Percentiles rank a stretch among this genome's conserved stretches.
These are phyloP conservation scores for Meloidogyne hapla DNA, from an alignment of 1,140 invertebrate genomes.

Conservation along the genomic window DNA sequence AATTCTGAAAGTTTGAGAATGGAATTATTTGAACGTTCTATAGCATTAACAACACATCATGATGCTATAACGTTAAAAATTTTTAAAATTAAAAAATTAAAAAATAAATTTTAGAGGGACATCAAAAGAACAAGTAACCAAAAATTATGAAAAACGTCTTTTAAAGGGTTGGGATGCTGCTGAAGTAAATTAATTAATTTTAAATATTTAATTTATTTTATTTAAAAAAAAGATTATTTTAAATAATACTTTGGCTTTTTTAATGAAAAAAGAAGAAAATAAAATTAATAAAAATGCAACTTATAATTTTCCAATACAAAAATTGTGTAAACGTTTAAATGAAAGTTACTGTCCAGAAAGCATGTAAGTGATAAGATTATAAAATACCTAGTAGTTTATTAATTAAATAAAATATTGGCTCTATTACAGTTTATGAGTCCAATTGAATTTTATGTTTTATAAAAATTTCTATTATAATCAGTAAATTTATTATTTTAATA, in stretches of 20 bases:
- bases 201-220: background rate
- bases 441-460: too few species aligned
- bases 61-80: slow-evolving; percentile 70
- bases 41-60: slow-evolving; percentile 87
- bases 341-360: slow-evolving; percentile 32
- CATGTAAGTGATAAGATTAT: slow-evolving; percentile 18
- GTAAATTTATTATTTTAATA: too few species aligned
- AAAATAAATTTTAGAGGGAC: slow-evolving; percentile 71
- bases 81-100: slow-evolving; percentile 9
- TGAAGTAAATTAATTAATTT: slow-evolving; percentile 24
- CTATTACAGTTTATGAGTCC: too few species aligned
- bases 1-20: background rate
- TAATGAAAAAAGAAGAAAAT: slow-evolving; percentile 18
- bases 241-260: slow-evolving; percentile 14
- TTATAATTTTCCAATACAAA: slow-evolving; percentile 66
- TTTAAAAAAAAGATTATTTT: slow-evolving; percentile 76
- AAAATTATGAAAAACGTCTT: slow-evolving; percentile 79
- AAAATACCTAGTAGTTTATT: too few species aligned
- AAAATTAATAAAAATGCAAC: background rate
- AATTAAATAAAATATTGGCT: too few species aligned
- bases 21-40: slow-evolving; percentile 55
- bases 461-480: too few species aligned
- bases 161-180: slow-evolving; percentile 68
- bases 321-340: slow-evolving; percentile 29
- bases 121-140: slow-evolving; percentile 82